phyloP scores from a whole-genome alignment of 2,113 vertebrate species.

The Leptodactylus fuscus region DNA sequence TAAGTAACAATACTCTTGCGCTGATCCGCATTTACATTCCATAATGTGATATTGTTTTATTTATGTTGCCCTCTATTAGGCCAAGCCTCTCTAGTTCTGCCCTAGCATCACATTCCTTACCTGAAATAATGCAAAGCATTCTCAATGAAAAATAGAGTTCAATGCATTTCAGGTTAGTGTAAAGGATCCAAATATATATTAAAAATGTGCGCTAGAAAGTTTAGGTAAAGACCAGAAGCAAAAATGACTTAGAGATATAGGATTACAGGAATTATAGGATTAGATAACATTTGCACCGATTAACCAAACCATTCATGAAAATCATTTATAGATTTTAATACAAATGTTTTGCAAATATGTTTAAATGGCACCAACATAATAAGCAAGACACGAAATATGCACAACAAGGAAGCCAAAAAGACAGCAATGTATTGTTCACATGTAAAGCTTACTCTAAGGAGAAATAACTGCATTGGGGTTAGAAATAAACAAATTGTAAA shows the following conservation, averaged over 20 bases:
- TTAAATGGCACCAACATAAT: constrained; percentile 59
- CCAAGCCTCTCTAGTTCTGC: too few relatives aligned
- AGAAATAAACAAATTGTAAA: background rate
- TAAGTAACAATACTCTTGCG: too few relatives aligned
- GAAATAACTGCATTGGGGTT: background rate
- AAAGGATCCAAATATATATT: too few relatives aligned
- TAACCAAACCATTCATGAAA: background rate
- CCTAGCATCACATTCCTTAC: too few relatives aligned
- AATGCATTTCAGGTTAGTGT: too few relatives aligned
- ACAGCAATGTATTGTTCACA: background rate
- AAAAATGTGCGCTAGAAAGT: too few relatives aligned
- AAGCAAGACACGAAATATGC: background rate
- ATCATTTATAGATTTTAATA: background rate
- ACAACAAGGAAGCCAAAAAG: background rate
- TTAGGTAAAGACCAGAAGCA: background rate
- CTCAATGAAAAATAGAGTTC: too few relatives aligned
- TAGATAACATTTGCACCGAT: background rate
- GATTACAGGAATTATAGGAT: background rate
- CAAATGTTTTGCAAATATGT: background rate
- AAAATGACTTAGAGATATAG: background rate
- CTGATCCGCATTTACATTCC: too few relatives aligned
- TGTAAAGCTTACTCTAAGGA: background rate
- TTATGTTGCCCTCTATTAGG: too few relatives aligned
- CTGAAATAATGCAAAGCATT: too few relatives aligned
- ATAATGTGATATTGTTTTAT: too few relatives aligned